These are phyloP conservation scores for Strigops habroptila DNA, from an alignment of 2,113 vertebrate genomes.

Conservation along the genomic window DNA sequence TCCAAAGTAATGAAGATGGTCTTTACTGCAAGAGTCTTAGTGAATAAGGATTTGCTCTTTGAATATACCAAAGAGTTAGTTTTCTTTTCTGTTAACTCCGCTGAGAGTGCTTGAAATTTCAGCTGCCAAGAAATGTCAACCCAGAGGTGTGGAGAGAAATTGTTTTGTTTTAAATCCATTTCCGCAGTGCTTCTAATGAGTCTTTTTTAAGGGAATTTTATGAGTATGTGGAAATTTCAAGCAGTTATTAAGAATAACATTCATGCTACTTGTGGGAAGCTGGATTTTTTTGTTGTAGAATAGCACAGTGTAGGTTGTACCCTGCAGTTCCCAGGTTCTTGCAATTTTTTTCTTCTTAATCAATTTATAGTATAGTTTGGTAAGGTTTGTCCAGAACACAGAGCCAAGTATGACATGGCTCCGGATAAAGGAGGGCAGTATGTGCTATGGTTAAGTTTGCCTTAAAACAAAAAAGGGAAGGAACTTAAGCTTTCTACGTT, in stretches of 20 bases:
- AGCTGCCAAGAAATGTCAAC: slow-evolving; percentile 21
- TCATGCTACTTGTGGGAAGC: neutral
- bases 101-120: neutral
- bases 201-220: neutral
- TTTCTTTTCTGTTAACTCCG: neutral
- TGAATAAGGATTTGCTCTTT: neutral
- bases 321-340: neutral
- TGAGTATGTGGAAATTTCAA: neutral
- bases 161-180: slow-evolving; percentile 6
- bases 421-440: neutral
- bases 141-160: slow-evolving; percentile 8
- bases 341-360: neutral
- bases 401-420: neutral
- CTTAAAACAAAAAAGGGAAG: neutral
- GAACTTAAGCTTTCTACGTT: neutral
- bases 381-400: neutral
- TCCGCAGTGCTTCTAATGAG: neutral
- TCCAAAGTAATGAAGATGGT: neutral
- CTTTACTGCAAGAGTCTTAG: neutral
- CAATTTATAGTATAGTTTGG: neutral
- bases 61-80: neutral
- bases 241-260: neutral
- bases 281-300: neutral
- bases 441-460: neutral
- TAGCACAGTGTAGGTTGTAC: neutral